Percentiles rank a stretch among this genome's conserved stretches.
Evolutionary conservation across 2,888 invertebrate species (phyloP).

Genomic region (Acrobasis consociella): DNA sequence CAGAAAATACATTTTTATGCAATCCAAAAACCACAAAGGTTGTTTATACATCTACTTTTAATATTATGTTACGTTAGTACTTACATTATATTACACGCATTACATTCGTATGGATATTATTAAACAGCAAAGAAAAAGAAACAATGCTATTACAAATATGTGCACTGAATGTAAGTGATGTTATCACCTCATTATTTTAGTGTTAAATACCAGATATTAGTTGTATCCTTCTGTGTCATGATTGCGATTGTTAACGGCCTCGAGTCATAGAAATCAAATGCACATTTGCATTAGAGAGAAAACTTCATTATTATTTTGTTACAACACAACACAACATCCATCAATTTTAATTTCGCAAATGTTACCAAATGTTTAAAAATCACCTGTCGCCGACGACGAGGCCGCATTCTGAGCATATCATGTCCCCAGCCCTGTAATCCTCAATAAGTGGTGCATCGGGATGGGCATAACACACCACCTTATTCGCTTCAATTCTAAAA

Average conservation of each 20-base stretch:
- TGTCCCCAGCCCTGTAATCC: slow-evolving; percentile 99
- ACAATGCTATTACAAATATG: slow-evolving; percentile 19
- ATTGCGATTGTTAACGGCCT: slow-evolving; percentile 36
- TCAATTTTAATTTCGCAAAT: slow-evolving; percentile 57
- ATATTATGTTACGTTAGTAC: too few species aligned
- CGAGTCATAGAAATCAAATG: slow-evolving; percentile 52
- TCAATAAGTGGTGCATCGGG: slow-evolving; percentile 98
- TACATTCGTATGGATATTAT: slow-evolving; percentile 23
- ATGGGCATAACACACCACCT: slow-evolving; percentile 95
- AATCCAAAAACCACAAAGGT: too few species aligned
- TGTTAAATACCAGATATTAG: background rate
- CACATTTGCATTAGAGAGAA: slow-evolving; percentile 45
- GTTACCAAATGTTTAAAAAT: slow-evolving; percentile 50
- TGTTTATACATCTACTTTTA: too few species aligned
- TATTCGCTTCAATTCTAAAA: slow-evolving; percentile 87
- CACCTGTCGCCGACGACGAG: slow-evolving; percentile 99
- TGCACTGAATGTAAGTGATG: slow-evolving; percentile 16
- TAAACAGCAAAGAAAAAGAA: slow-evolving; percentile 42
- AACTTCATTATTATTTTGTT: slow-evolving; percentile 41
- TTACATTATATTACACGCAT: too few species aligned
- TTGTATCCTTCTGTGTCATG: background rate
- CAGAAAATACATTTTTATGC: too few species aligned
- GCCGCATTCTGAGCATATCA: slow-evolving; percentile 99
- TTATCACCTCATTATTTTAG: background rate
- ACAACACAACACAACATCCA: slow-evolving; percentile 47